Conservation (phyloP, 2,797 vertebrate genomes). For the Lepilemur septentrionalis region DNA sequence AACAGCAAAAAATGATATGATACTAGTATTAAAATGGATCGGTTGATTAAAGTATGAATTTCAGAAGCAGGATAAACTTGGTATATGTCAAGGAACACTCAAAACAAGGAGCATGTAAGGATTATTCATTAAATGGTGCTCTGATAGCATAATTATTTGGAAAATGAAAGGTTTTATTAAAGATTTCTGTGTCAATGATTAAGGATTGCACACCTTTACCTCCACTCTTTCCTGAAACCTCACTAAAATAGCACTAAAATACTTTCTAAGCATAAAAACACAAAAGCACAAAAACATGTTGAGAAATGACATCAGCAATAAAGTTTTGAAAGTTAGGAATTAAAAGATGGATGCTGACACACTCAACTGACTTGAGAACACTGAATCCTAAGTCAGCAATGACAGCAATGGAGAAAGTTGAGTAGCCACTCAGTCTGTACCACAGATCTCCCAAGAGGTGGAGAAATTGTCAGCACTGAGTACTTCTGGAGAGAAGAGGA, state of each 20-base stretch:
- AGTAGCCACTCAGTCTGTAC: neutral
- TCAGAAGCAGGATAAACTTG: conserved; percentile 13
- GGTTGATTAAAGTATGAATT: neutral
- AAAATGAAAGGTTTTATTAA: conserved; percentile 7
- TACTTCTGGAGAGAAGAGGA: neutral
- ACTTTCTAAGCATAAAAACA: neutral
- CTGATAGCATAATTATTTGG: neutral
- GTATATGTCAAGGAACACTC: neutral
- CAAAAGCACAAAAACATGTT: neutral
- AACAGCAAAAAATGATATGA: neutral
- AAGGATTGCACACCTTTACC: neutral
- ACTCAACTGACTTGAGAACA: neutral
- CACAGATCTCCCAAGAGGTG: neutral
- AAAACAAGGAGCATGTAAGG: neutral
- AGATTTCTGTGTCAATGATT: neutral
- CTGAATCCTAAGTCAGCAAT: neutral
- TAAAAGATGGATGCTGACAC: neutral
- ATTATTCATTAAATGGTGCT: neutral
- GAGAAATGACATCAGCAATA: neutral
- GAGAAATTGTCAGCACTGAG: neutral
- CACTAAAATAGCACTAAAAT: neutral
- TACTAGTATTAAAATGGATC: neutral
- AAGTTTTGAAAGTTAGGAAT: neutral
- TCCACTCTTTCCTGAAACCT: neutral
- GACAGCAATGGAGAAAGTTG: neutral